A percentile compares a stretch with the other conserved stretches of the same genome.
Conservation (phyloP, 2,113 vertebrate genomes). For the Lagenorhynchus albirostris region DNA sequence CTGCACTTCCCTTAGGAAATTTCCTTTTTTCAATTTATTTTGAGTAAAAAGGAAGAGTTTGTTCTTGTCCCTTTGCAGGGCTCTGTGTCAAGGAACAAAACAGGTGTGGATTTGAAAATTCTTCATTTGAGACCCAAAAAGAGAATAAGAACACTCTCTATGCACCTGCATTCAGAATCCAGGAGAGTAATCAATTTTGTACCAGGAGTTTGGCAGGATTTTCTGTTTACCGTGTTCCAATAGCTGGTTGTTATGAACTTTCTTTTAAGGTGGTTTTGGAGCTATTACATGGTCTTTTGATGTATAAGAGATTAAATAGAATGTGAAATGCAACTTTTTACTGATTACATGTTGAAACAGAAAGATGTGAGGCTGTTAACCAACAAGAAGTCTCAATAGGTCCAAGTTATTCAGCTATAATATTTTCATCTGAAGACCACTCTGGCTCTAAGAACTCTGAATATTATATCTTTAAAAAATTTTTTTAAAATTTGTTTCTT, state of each 20-base stretch:
- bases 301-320: background rate
- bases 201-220: background rate
- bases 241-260: background rate
- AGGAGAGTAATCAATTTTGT: background rate
- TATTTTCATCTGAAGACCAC: background rate
- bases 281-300: background rate
- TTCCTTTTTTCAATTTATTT: background rate
- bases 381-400: background rate
- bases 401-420: background rate
- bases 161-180: background rate
- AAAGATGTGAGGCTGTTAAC: background rate
- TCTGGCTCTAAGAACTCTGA: background rate
- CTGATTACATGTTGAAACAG: background rate
- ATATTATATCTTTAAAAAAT: background rate
- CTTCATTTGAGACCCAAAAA: background rate
- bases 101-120: background rate
- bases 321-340: background rate
- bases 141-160: background rate
- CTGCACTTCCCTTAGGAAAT: conserved; percentile 26
- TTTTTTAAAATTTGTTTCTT: background rate
- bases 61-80: background rate
- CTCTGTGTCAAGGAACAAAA: background rate
- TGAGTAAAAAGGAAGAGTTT: background rate
- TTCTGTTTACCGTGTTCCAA: background rate
- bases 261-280: conserved; percentile 4